Conservation (phyloP, 2,888 invertebrate genomes). For the Chouioia cunea region DNA sequence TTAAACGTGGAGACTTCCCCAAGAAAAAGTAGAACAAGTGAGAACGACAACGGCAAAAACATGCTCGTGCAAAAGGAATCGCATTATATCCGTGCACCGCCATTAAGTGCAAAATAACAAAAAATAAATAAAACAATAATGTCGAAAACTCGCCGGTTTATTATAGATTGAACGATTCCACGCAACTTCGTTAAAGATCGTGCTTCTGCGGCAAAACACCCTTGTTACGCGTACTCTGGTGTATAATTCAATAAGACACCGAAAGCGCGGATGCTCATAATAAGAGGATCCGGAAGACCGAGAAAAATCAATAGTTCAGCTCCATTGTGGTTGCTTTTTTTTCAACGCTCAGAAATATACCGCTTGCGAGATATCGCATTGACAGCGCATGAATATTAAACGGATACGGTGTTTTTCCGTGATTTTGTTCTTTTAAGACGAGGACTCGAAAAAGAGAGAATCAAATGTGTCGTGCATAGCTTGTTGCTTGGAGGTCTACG, state of each 20-base stretch:
- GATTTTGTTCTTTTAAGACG: no score
- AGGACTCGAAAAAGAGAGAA: no score
- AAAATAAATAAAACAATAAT: not conserved
- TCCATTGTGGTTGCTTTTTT: constrained; percentile 50
- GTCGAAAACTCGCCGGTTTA: constrained; percentile 36
- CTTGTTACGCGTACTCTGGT: constrained; percentile 6
- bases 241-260: constrained; percentile 60
- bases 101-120: not conserved
- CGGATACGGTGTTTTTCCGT: constrained; percentile 2
- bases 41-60: not conserved
- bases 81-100: no score
- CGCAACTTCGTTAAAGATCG: not conserved
- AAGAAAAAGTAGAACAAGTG: not conserved
- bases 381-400: constrained; percentile 10
- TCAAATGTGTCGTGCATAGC: no score
- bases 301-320: constrained; percentile 54
- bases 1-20: constrained; percentile 2
- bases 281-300: constrained; percentile 8
- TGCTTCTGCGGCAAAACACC: constrained; percentile 28
- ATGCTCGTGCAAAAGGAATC: no score
- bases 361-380: no score
- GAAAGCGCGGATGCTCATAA: constrained; percentile 21
- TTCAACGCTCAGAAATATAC: no score
- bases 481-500: no score
- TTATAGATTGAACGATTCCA: constrained; percentile 43